A percentile compares a stretch with the other conserved stretches of the same genome.
Evolutionary conservation across 1,140 invertebrate species (phyloP).

Genomic region (Drosophila sucinea): DNA sequence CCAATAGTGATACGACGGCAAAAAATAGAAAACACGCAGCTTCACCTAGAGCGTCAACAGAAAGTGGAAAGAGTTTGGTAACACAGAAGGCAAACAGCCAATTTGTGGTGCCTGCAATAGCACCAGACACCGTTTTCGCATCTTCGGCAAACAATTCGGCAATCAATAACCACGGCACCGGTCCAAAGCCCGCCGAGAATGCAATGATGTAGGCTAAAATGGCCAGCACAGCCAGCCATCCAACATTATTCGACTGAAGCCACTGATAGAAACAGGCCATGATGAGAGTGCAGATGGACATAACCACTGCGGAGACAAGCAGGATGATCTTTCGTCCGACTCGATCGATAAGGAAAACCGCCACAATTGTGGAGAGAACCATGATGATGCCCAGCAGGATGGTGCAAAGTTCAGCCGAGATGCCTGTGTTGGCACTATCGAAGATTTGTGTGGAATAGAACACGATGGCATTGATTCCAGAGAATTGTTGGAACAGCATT

Average conservation of each 20-base stretch:
- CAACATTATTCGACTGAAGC: conserved; percentile 83
- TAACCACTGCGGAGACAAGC: conserved; percentile 86
- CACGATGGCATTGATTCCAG: conserved; percentile 67
- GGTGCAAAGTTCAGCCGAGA: conserved; percentile 83
- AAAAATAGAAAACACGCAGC: conserved; percentile 90
- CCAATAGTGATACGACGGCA: conserved; percentile 86
- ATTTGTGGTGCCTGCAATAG: conserved; percentile 89
- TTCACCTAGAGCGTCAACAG: conserved; percentile 75
- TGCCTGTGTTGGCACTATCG: conserved; percentile 14
- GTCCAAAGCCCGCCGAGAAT: conserved; percentile 91
- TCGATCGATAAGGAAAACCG: conserved; percentile 87
- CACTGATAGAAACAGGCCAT: conserved; percentile 87
- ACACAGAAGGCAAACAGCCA: conserved; percentile 92
- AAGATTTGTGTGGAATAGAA: conserved; percentile 68
- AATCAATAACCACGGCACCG: conserved; percentile 91
- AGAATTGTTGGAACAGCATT: conserved; percentile 66
- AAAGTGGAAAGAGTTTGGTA: conserved; percentile 86
- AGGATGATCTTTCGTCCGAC: conserved; percentile 88
- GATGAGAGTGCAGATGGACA: conserved; percentile 85
- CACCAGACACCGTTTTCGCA: conserved; percentile 89
- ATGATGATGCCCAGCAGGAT: conserved; percentile 90
- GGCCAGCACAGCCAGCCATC: conserved; percentile 87
- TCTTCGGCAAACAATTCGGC: conserved; percentile 90
- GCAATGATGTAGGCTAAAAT: conserved; percentile 90
- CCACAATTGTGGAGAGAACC: conserved; percentile 86